phyloP scores from a whole-genome alignment of 92 coral and sea anemone genomes.

The Actinernus sp. region DNA sequence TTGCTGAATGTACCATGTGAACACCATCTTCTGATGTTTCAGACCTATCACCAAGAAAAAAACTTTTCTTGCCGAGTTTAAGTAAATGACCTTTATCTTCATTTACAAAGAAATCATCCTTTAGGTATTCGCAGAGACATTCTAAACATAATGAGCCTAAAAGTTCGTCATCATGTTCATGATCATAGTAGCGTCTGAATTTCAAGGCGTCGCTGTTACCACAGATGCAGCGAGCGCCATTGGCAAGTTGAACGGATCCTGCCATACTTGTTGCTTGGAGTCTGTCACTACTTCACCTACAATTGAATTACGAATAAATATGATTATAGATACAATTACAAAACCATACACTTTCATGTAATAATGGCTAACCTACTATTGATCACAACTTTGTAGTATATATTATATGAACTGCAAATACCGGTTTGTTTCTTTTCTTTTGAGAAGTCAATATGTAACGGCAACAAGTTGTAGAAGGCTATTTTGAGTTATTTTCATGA shows the following conservation, averaged over 20 bases:
- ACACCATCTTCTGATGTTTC: constrained; percentile 34
- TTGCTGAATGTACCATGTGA: constrained; percentile 42
- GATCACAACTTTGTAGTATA: too few species aligned
- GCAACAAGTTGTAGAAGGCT: too few species aligned
- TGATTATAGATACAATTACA: too few species aligned
- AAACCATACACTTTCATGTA: too few species aligned
- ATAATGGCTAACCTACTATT: too few species aligned
- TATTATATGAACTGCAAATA: too few species aligned
- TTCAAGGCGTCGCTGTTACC: constrained; percentile 36
- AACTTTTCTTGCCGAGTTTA: constrained; percentile 16
- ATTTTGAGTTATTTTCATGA: too few species aligned
- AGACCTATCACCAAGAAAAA: constrained; percentile 17
- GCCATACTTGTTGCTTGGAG: background rate
- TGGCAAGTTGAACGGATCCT: constrained; percentile 45
- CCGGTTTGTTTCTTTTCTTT: too few species aligned
- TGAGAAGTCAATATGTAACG: too few species aligned
- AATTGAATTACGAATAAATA: too few species aligned
- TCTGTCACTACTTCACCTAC: too few species aligned
- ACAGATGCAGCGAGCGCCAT: constrained; percentile 34
- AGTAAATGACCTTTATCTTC: constrained; percentile 10
- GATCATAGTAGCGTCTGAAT: constrained; percentile 37
- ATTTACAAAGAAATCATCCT: constrained; percentile 17
- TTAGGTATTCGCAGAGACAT: constrained; percentile 31
- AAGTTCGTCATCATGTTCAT: constrained; percentile 13
- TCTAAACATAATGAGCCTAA: constrained; percentile 26